Evolutionary conservation across 2,888 invertebrate genomes (phyloP).

Genomic region (Axea sp.): DNA sequence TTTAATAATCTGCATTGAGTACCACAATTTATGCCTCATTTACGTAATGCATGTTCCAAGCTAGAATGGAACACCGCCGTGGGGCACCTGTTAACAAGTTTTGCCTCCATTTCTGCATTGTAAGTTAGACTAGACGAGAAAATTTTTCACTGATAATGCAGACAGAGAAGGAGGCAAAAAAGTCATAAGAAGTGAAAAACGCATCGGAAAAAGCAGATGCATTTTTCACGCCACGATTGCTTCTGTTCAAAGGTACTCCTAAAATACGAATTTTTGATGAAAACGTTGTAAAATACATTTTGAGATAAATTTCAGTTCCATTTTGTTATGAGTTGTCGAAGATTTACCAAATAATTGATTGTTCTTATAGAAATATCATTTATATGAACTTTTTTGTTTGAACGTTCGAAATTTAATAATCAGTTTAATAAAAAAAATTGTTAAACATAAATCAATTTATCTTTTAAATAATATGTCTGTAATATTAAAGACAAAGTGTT

Average conservation of each 20-base stretch:
- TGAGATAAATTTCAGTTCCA: conserved; percentile 8
- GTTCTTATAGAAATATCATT: too few species aligned
- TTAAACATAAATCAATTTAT: too few species aligned
- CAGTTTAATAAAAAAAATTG: too few species aligned
- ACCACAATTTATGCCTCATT: conserved; percentile 70
- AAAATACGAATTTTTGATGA: conserved; percentile 36
- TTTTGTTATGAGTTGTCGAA: too few species aligned
- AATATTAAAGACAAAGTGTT: too few species aligned
- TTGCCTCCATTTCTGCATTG: conserved; percentile 42
- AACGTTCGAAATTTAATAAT: too few species aligned
- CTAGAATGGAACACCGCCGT: conserved; percentile 51
- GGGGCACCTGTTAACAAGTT: conserved; percentile 60
- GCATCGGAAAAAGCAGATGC: conserved; percentile 31
- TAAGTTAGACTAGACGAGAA: conserved; percentile 39
- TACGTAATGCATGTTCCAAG: conserved; percentile 66
- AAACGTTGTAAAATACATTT: conserved; percentile 25
- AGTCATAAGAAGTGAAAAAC: conserved; percentile 15
- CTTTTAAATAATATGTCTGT: too few species aligned
- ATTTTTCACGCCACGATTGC: conserved; percentile 28
- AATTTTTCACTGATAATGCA: conserved; percentile 45
- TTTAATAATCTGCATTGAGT: conserved; percentile 71
- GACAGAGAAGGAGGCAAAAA: conserved; percentile 3
- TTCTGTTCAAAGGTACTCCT: conserved; percentile 23
- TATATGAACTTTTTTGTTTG: too few species aligned
- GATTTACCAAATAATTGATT: too few species aligned